Conservation (phyloP, 1,140 invertebrate genomes). For the Hyles vespertilio region DNA sequence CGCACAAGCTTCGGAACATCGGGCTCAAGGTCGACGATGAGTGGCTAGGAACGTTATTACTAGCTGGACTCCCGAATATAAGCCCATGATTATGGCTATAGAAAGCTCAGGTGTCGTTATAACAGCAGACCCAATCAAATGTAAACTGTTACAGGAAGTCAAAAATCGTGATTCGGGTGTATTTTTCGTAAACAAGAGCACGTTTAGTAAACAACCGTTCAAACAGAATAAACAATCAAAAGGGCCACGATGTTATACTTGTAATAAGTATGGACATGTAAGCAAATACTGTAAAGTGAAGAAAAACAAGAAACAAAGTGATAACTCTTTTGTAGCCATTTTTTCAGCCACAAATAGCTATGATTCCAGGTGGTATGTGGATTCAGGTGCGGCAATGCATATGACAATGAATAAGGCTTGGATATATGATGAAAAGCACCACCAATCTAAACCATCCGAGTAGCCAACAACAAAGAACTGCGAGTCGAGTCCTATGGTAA, state of each 20-base stretch:
- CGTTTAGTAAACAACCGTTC: constrained; percentile 20
- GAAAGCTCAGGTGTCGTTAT: too few relatives aligned
- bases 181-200: constrained; percentile 22
- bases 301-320: constrained; percentile 2
- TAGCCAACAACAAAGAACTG: constrained; percentile 29
- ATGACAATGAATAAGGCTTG: constrained; percentile 9
- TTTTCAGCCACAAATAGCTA: too few relatives aligned
- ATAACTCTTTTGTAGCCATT: too few relatives aligned
- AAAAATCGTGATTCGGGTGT: constrained; percentile 19
- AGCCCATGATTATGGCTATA: constrained; percentile 39
- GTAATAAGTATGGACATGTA: constrained; percentile 26
- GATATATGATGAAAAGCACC: constrained; percentile 3
- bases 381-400: constrained; percentile 6
- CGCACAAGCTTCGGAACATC: too few relatives aligned
- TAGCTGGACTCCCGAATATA: constrained; percentile 47
- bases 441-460: constrained; percentile 24
- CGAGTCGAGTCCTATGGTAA: constrained; percentile 23
- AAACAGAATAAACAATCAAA: constrained; percentile 15
- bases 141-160: constrained; percentile 25
- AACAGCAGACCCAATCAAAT: too few relatives aligned
- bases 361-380: neutral
- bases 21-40: constrained; percentile 42
- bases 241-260: constrained; percentile 20
- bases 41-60: constrained; percentile 35
- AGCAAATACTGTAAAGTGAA: constrained; percentile 25